Evolutionary conservation across 1,140 invertebrate species (phyloP), one percentile per base, ranked within the genome.

Genomic region (Dendroctonus valens): DNA sequence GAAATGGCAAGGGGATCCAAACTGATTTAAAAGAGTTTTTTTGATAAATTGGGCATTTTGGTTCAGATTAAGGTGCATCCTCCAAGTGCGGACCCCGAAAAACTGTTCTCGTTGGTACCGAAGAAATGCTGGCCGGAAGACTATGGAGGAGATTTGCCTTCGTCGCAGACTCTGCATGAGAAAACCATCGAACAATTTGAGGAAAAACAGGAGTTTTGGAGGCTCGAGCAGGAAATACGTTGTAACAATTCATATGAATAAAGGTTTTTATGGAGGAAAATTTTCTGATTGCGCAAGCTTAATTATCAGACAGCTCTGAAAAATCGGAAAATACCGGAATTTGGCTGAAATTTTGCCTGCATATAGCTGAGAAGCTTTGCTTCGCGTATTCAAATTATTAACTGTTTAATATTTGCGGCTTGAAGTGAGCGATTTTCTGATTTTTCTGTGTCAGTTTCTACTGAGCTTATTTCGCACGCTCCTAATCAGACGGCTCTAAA

Each of bases 1-100:
- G 80, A 87, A 53, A 79, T 86, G 78, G 87, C 88, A 76, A 80
- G 39, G 15, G 39, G 14, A 12, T 15, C 5, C 1, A 7, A 14
- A 8, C 37, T 39, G 15, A 4, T 50, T 7, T 3, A 55, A 26
- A 52, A 2, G 12, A 14, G 50, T 2, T 55, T 55, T 15, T 8
- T 40, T 9, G 11, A 41, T 5, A 40, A 38, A 37, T 38, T 61
- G 44, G 3, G 14, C 49, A 58, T 59, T 59, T 66, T 63, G 26
- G 26, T 26, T 3, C 26, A 83, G 82, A 68, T 83, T n/a, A 75
- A 81, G 65, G 66, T 81, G 15, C 75, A 83, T 70, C 52, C 72
- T 50, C 62, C 75, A n/a, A 75, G 71, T 41, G 74, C 77, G 5
- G 75, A 79, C 41, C 71, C 79, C 37, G 77, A 79, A 6, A 75